Percentiles rank a stretch among this genome's conserved stretches.
These are phyloP conservation scores for Erythrocercus mccallii DNA, from an alignment of 2,113 vertebrate species.

Conservation along the genomic window DNA sequence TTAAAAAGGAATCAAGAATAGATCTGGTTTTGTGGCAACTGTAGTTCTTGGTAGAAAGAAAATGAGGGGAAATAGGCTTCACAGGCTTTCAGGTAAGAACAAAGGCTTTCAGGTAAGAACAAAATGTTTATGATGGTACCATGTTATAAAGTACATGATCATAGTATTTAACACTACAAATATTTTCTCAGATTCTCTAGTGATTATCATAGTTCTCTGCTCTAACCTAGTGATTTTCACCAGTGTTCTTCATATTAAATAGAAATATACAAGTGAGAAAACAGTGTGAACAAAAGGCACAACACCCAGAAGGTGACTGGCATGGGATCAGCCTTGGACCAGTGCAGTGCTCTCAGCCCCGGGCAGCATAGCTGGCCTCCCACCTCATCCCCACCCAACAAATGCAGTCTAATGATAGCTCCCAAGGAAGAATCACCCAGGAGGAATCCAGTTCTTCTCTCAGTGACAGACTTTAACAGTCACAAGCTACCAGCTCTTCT, in stretches of 20 bases:
- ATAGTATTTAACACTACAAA: neutral
- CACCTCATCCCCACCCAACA: neutral
- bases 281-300: neutral
- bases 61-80: neutral
- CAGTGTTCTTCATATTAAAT: neutral
- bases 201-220: neutral
- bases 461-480: neutral
- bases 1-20: conserved; percentile 18
- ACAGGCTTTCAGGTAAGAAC: neutral
- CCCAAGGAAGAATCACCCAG: neutral
- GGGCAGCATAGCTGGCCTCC: neutral
- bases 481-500: neutral
- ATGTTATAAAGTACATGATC: neutral
- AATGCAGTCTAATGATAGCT: neutral
- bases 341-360: neutral
- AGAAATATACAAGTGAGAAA: neutral
- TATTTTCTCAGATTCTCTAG: neutral
- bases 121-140: neutral
- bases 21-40: neutral
- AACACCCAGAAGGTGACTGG: fast-evolving
- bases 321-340: fast-evolving
- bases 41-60: neutral
- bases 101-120: neutral
- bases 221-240: neutral
- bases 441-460: neutral